Percentiles rank a stretch among this genome's conserved stretches.
Conservation (phyloP, 2,113 vertebrate species). For the Cardinalis cardinalis region DNA sequence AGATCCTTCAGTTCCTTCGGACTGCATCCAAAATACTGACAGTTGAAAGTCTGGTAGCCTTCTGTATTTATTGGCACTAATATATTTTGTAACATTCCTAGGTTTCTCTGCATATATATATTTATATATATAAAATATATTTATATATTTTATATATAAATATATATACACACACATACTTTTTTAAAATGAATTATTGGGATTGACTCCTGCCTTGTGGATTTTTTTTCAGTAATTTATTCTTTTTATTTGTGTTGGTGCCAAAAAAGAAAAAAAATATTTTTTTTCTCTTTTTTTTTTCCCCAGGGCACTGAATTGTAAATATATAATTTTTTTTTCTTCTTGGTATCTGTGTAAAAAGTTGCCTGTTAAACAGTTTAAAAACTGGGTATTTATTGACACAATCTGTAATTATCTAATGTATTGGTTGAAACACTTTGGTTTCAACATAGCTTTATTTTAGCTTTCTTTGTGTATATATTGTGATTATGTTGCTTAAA, state of each 20-base stretch:
- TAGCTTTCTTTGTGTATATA: constrained; percentile 88
- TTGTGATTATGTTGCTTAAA: constrained; percentile 78
- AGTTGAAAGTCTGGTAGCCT: constrained; percentile 52
- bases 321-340: constrained; percentile 58
- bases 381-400: constrained; percentile 87
- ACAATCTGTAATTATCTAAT: constrained; percentile 82
- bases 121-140: constrained; percentile 52
- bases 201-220: constrained; percentile 75
- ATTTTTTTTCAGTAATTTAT: constrained; percentile 74
- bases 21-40: constrained; percentile 21
- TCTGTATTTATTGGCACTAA: constrained; percentile 69
- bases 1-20: constrained; percentile 16
- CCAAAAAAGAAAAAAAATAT: constrained; percentile 31
- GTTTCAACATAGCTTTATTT: constrained; percentile 82
- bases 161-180: constrained; percentile 51
- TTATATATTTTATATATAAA: constrained; percentile 49
- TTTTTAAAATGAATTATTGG: constrained; percentile 38
- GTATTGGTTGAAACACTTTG: constrained; percentile 75
- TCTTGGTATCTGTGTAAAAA: constrained; percentile 72
- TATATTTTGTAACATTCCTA: constrained; percentile 72
- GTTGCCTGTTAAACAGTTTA: constrained; percentile 80
- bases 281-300: not conserved
- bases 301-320: constrained; percentile 72
- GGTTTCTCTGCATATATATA: constrained; percentile 75
- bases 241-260: constrained; percentile 60